Percentiles rank a stretch among this genome's conserved stretches.
Conservation (phyloP, 2,888 invertebrate genomes). For the Pseudanteris insignis region DNA sequence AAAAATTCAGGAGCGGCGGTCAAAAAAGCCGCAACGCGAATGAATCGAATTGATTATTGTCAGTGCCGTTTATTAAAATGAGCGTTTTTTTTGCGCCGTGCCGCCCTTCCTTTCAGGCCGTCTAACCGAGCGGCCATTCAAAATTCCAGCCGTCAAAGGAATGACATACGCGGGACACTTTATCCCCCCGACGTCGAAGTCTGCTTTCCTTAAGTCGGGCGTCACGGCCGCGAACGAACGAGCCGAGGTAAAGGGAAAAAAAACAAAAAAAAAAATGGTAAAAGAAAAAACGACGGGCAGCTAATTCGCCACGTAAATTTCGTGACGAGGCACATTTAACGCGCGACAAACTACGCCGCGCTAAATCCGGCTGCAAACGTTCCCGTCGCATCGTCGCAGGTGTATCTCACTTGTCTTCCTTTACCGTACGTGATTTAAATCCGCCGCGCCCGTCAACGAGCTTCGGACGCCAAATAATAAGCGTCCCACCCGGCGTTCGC, state of each 20-base stretch:
- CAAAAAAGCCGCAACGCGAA: too few species aligned
- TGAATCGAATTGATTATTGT: too few species aligned
- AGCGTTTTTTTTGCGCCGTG: too few species aligned
- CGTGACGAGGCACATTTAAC: conserved; percentile 41
- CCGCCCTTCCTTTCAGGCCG: too few species aligned
- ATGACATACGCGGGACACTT: conserved; percentile 22
- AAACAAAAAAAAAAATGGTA: not conserved
- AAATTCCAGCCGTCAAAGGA: conserved; percentile 31
- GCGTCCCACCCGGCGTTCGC: conserved; percentile 14
- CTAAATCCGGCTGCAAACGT: conserved; percentile 47
- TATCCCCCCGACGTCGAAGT: conserved; percentile 29
- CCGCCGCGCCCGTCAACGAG: conserved; percentile 47
- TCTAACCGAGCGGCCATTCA: conserved; percentile 24
- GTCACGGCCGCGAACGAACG: conserved; percentile 16
- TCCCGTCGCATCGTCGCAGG: conserved; percentile 50
- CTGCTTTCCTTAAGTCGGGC: conserved; percentile 34
- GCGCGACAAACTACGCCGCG: conserved; percentile 19
- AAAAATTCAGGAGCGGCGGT: too few species aligned
- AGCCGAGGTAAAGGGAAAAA: not conserved
- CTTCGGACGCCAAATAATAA: conserved; percentile 41
- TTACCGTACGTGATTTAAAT: conserved; percentile 56
- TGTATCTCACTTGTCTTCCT: conserved; percentile 49
- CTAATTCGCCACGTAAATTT: conserved; percentile 42
- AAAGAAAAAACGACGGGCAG: not conserved
- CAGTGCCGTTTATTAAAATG: too few species aligned